A percentile compares a stretch with the other conserved stretches of the same genome.
phyloP scores from a whole-genome alignment of 2,797 vertebrate genomes.

The Rhabdomys pumilio region DNA sequence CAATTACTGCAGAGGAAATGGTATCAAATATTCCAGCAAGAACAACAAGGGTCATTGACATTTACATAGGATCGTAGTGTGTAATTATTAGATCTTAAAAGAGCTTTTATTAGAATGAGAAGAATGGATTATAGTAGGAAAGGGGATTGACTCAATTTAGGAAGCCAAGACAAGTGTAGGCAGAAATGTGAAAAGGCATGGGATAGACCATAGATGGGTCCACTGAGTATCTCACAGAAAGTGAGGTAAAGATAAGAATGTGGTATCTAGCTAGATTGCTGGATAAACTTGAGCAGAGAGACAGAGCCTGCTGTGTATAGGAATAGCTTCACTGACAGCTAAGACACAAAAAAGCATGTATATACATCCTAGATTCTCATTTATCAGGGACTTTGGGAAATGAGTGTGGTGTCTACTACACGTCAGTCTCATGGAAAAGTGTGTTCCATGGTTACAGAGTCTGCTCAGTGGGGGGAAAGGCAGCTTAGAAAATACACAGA shows the following conservation, averaged over 20 bases:
- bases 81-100: background rate
- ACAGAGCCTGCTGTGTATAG: background rate
- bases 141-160: background rate
- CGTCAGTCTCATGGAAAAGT: background rate
- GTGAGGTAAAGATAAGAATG: background rate
- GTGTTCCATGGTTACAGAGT: background rate
- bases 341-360: background rate
- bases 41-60: background rate
- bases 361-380: background rate
- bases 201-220: background rate
- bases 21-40: background rate
- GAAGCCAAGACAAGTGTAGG: background rate
- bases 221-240: background rate
- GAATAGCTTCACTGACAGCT: background rate
- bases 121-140: background rate
- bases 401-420: background rate
- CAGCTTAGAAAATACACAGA: background rate
- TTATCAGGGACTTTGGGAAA: background rate
- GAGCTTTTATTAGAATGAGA: background rate
- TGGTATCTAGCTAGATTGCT: background rate
- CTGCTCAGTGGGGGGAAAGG: background rate
- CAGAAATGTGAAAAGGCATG: background rate
- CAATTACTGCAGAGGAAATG: background rate
- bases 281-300: background rate
- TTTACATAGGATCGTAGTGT: background rate